A percentile compares a stretch with the other conserved stretches of the same genome.
These are phyloP conservation scores for Tetragonula clypearis DNA, from an alignment of 1,140 invertebrate species.

Conservation along the genomic window DNA sequence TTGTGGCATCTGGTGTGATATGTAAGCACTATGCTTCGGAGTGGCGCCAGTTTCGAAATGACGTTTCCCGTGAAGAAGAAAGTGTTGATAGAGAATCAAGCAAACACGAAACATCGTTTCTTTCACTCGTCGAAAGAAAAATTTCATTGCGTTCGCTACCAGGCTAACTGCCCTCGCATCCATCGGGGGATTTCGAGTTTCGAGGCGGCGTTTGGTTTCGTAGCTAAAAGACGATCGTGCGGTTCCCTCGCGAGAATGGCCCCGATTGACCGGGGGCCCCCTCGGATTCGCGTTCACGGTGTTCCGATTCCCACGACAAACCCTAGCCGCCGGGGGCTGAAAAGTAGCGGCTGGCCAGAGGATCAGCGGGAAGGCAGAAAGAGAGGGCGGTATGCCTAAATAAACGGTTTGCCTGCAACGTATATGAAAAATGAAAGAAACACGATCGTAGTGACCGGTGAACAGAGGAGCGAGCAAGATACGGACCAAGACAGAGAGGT, in stretches of 20 bases:
- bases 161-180: background rate
- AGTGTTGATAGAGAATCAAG: too few species aligned
- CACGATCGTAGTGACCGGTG: constrained; percentile 45
- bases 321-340: constrained; percentile 31
- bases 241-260: background rate
- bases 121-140: too few species aligned
- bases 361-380: constrained; percentile 17
- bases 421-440: constrained; percentile 77
- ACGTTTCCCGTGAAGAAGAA: too few species aligned
- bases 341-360: constrained; percentile 33
- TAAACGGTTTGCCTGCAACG: constrained; percentile 75
- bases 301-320: constrained; percentile 60
- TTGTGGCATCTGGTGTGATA: too few species aligned
- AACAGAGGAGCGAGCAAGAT: background rate
- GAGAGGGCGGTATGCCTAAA: constrained; percentile 73
- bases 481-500: constrained; percentile 60
- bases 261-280: background rate
- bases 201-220: background rate
- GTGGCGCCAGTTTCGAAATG: too few species aligned
- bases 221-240: too few species aligned
- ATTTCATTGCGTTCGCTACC: too few species aligned
- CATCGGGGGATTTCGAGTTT: background rate
- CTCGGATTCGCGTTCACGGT: constrained; percentile 16
- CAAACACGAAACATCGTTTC: too few species aligned
- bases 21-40: too few species aligned